Evolutionary conservation across 1,140 invertebrate species (phyloP).

Genomic region (Papilio glaucus): DNA sequence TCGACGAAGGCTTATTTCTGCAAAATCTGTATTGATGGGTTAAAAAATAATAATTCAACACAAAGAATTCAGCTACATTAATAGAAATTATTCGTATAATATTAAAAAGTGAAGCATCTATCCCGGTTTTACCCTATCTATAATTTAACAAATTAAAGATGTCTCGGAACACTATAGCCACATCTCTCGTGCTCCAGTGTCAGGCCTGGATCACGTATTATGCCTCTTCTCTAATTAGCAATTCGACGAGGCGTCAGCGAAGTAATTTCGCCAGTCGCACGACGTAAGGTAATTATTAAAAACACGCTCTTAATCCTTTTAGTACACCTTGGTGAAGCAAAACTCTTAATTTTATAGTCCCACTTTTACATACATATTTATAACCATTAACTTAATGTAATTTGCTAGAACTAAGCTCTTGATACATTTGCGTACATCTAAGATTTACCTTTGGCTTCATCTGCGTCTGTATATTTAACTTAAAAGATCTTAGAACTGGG

Average conservation of each 20-base stretch:
- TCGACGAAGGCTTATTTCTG: no score
- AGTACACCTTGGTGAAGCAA: slow-evolving; percentile 13
- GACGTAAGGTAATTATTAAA: slow-evolving; percentile 31
- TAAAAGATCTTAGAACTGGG: no score
- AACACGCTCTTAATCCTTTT: slow-evolving; percentile 25
- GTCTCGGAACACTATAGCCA: slow-evolving; percentile 23
- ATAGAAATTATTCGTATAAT: no score
- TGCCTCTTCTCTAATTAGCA: slow-evolving; percentile 53
- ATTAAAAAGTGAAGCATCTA: no score
- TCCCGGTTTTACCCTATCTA: no score
- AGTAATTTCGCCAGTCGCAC: slow-evolving; percentile 47
- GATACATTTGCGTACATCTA: background rate
- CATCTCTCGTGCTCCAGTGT: slow-evolving; percentile 20
- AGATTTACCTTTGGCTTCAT: background rate
- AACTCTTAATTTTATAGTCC: slow-evolving; percentile 28
- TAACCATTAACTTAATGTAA: slow-evolving; percentile 9
- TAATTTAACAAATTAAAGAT: slow-evolving; percentile 37
- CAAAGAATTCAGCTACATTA: no score
- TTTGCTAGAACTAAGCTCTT: background rate
- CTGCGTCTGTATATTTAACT: no score
- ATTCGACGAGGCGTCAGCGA: slow-evolving; percentile 44
- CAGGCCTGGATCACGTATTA: slow-evolving; percentile 43
- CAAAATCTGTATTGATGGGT: no score
- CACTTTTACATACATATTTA: slow-evolving; percentile 11
- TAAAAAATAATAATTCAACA: no score